Conservation (phyloP, 2,888 invertebrate genomes). For the Lobophora halterata region DNA sequence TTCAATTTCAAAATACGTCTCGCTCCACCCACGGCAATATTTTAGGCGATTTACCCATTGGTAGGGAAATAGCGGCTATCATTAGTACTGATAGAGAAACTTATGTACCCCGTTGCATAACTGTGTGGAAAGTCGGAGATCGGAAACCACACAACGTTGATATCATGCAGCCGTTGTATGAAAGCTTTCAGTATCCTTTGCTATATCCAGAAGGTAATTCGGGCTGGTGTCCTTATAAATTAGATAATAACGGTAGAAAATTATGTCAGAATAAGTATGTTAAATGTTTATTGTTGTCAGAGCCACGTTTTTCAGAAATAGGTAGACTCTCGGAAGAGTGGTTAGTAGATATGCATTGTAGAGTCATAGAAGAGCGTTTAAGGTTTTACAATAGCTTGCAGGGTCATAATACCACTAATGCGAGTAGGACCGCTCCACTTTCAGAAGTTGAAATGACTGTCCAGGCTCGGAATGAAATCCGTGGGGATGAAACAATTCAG, state of each 20-base stretch:
- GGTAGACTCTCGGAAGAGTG: conserved; percentile 1
- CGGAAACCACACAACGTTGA: conserved; percentile 1
- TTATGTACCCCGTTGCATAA: conserved; percentile 11
- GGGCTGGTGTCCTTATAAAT: conserved; percentile 5
- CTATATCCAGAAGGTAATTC: conserved; percentile 7
- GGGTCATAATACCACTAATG: neutral
- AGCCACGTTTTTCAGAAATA: too few species aligned
- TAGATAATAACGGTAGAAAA: conserved; percentile 3
- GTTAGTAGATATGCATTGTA: neutral
- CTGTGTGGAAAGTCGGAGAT: conserved; percentile 19
- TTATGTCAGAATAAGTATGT: conserved; percentile 5
- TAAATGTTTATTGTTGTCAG: conserved; percentile 1
- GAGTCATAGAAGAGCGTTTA: too few species aligned
- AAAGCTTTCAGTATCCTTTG: neutral
- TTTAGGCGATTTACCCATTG: neutral
- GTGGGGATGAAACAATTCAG: too few species aligned
- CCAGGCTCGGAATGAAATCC: too few species aligned
- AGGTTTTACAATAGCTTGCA: neutral
- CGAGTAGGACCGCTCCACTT: neutral
- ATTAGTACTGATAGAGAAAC: conserved; percentile 1
- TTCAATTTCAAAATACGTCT: conserved; percentile 1
- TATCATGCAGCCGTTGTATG: conserved; percentile 2
- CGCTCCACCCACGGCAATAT: conserved; percentile 1
- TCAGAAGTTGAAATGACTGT: conserved; percentile 5
- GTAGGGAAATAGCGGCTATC: conserved; percentile 1